A percentile compares a stretch with the other conserved stretches of the same genome.
phyloP scores from a whole-genome alignment of 2,113 vertebrate genomes.

The Hydropotes inermis region DNA sequence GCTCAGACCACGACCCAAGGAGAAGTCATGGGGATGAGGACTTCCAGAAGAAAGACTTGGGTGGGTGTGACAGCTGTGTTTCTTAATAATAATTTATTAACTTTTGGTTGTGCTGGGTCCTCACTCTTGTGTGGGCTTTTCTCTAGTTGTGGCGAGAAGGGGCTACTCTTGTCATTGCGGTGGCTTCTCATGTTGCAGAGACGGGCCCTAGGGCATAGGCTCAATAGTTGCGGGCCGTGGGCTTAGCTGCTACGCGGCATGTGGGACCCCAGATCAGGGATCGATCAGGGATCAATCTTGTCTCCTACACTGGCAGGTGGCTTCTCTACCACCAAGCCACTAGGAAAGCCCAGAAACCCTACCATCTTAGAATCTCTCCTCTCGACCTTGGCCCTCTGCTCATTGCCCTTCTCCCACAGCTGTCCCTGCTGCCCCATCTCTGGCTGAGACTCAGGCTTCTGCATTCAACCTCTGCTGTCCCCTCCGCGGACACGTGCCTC shows the following conservation, averaged over 20 bases:
- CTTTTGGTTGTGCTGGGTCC: not conserved
- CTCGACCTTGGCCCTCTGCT: not conserved
- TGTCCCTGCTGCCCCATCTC: not conserved
- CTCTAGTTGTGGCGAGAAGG: not conserved
- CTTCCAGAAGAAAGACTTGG: not conserved
- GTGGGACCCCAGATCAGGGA: not conserved
- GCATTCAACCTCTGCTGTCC: too few species aligned
- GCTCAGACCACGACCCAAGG: not conserved
- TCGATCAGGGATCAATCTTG: not conserved
- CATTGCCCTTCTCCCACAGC: not conserved
- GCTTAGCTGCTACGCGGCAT: not conserved
- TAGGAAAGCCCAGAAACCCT: not conserved
- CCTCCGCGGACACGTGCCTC: rapidly evolving
- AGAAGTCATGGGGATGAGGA: not conserved
- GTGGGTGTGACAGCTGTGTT: not conserved
- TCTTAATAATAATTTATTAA: not conserved
- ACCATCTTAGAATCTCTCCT: not conserved
- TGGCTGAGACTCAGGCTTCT: not conserved
- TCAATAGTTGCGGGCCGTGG: not conserved
- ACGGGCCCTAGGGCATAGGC: rapidly evolving
- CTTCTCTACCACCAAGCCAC: not conserved
- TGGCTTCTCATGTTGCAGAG: not conserved
- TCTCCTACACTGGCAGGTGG: not conserved
- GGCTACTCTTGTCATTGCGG: not conserved
- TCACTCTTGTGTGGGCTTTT: not conserved